Conservation (phyloP, 1,140 invertebrate species). For the Harpegnathos saltator region DNA sequence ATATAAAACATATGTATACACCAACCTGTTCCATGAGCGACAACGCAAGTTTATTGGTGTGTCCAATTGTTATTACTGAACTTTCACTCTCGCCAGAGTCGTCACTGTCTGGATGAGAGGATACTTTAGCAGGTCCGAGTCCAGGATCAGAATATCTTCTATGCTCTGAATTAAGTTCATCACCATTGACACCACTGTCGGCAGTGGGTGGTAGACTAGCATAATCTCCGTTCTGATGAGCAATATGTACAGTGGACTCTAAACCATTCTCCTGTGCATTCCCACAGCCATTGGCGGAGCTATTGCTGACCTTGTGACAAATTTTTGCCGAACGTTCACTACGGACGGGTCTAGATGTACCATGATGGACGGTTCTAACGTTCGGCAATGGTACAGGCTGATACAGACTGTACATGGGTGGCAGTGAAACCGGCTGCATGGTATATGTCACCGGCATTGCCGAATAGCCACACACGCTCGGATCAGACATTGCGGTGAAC, state of each 20-base stretch:
- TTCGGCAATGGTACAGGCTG: constrained; percentile 78
- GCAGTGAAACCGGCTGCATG: constrained; percentile 86
- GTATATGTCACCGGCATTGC: constrained; percentile 84
- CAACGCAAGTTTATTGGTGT: constrained; percentile 84
- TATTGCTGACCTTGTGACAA: constrained; percentile 59
- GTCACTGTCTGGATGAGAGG: constrained; percentile 78
- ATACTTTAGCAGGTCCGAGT: constrained; percentile 84
- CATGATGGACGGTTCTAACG: constrained; percentile 74
- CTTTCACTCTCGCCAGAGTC: constrained; percentile 82
- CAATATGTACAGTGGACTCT: constrained; percentile 80
- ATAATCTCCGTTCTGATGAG: constrained; percentile 84
- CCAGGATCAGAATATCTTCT: constrained; percentile 87
- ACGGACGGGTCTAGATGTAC: constrained; percentile 67
- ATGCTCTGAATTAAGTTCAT: constrained; percentile 82
- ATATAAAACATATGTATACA: too few species aligned
- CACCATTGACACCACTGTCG: constrained; percentile 70
- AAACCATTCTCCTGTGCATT: constrained; percentile 79
- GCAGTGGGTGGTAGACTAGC: constrained; percentile 86
- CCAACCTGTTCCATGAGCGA: constrained; percentile 86
- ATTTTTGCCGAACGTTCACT: constrained; percentile 55
- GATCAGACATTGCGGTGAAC: constrained; percentile 85
- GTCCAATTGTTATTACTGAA: constrained; percentile 83
- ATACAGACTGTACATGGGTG: constrained; percentile 81
- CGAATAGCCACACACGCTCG: constrained; percentile 86
- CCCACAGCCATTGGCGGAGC: constrained; percentile 79